A percentile compares a stretch with the other conserved stretches of the same genome.
These are phyloP conservation scores for Aporophyla lueneburgensis DNA, from an alignment of 2,888 invertebrate genomes.

Conservation along the genomic window DNA sequence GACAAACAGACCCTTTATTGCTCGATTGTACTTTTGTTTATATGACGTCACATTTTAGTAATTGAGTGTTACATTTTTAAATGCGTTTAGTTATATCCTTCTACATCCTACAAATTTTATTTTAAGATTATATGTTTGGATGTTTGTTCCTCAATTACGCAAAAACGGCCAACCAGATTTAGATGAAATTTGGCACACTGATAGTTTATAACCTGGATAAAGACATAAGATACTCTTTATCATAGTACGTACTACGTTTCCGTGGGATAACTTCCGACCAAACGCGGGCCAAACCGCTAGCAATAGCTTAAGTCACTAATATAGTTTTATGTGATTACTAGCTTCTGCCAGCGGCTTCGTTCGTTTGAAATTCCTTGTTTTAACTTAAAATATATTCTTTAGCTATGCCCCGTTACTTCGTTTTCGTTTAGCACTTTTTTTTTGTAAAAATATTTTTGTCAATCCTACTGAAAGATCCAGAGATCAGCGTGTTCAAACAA, in stretches of 20 bases:
- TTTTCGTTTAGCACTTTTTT: background rate
- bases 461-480: background rate
- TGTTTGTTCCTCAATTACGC: background rate
- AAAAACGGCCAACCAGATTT: background rate
- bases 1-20: constrained; percentile 78
- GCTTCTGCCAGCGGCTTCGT: background rate
- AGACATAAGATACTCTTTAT: no score
- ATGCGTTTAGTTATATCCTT: background rate
- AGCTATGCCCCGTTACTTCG: background rate
- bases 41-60: constrained; percentile 57
- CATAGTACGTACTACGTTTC: no score
- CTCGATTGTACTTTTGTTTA: constrained; percentile 72
- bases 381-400: background rate
- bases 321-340: background rate
- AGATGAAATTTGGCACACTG: background rate
- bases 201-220: no score
- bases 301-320: no score
- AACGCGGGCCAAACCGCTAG: no score
- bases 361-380: background rate
- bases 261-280: no score
- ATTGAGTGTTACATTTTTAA: constrained; percentile 57
- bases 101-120: background rate
- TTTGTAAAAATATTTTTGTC: no score
- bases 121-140: background rate
- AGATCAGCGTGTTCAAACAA: background rate